Base-by-base conservation (phyloP, 1,140 invertebrate species). In the Anadara kagoshimensis region DNA sequence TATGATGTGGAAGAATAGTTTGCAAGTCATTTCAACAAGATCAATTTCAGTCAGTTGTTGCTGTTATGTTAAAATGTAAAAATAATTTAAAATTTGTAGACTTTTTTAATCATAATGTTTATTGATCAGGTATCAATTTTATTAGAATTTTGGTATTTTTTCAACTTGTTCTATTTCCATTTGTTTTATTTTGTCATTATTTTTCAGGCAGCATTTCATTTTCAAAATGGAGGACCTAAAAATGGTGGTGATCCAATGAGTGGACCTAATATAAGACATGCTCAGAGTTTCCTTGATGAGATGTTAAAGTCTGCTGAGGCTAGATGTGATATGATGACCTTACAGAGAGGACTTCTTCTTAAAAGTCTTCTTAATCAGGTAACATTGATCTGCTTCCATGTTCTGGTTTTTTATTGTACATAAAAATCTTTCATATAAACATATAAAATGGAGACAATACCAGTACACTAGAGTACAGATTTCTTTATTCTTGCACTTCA, bases 181-280 rank as follows among this genome's bases (percentile, higher is more conserved):
- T 36, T 36, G 29, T 36, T 36, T 36, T 36, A 36, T 36, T 36
- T 36, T 36, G 29, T 36, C 2, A 36, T 36, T 49, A 44, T 22
- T 54, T 65, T 73, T n/a, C 69, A 87, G 86, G 85, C 85, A 56
- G 85, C 84, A 0, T 87, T 86, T 59, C 84, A 87, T 56, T 86
- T 83, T 58, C 85, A 87, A 69, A 85, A 85, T 78, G 78, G 84
- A 63, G 86, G 83, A 14, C 79, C 82, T 5, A 73, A 64, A 26
- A 65, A 83, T 57, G 78, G 78, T 56, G 83, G 81, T 11, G 76
- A 85, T 57, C 81, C 85, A 18, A 77, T 79, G 73, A 84, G 78
- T 57, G 73, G 67, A 5, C 73, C 84, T 0, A 86, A 85, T 66
- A 61, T 78, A 14, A 68, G 73, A 51, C 58, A 61, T 16, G 78